A percentile compares a stretch with the other conserved stretches of the same genome.
These are phyloP conservation scores for Nyctereutes procyonoides DNA, from an alignment of 2,113 vertebrate species.

Conservation along the genomic window DNA sequence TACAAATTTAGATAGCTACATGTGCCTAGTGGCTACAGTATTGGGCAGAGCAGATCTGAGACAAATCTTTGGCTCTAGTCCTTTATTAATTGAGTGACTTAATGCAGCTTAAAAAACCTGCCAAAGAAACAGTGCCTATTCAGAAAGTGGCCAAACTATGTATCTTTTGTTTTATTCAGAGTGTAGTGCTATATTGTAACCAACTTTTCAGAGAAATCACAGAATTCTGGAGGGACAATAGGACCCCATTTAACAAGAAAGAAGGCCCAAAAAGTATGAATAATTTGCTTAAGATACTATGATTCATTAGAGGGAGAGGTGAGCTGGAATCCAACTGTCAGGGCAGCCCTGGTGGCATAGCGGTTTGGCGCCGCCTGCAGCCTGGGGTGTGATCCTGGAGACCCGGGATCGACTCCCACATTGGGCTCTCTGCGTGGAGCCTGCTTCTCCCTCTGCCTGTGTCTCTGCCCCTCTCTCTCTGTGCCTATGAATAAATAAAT, in stretches of 20 bases:
- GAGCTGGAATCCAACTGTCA: background rate
- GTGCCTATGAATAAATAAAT: too few species aligned
- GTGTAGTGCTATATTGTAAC: background rate
- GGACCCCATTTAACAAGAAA: slow-evolving; percentile 24
- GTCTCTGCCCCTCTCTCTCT: too few species aligned
- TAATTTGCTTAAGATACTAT: slow-evolving; percentile 38
- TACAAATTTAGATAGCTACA: background rate
- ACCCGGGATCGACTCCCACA: too few species aligned
- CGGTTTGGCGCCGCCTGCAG: too few species aligned
- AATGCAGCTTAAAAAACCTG: background rate
- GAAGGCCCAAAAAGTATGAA: slow-evolving; percentile 12
- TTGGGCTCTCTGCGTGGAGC: too few species aligned
- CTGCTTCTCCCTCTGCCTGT: too few species aligned
- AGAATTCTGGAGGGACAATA: background rate
- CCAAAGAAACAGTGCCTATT: background rate
- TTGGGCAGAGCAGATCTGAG: background rate
- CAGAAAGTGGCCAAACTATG: background rate
- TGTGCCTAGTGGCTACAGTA: background rate
- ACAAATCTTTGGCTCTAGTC: slow-evolving; percentile 7
- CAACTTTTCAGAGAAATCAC: slow-evolving; percentile 22
- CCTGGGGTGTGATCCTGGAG: too few species aligned
- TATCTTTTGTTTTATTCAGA: slow-evolving; percentile 18
- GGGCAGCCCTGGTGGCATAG: too few species aligned
- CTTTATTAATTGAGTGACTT: background rate
- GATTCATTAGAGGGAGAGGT: background rate